Percentiles rank a stretch among this genome's conserved stretches.
Conservation (phyloP, 2,888 invertebrate genomes). For the Dynastes maya region DNA sequence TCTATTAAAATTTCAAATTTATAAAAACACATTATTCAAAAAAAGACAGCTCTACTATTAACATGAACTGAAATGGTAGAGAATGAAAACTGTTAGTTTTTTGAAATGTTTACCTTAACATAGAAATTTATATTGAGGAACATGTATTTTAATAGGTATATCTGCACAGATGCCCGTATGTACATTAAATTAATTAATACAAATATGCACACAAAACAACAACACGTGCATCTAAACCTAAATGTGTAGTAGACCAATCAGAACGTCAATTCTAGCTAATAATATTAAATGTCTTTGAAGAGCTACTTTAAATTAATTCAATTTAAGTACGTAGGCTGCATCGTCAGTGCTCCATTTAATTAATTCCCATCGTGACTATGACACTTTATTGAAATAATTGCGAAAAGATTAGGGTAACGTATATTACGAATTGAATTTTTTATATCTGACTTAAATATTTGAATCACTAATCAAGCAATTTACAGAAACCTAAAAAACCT, state of each 20-base stretch:
- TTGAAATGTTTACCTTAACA: no score
- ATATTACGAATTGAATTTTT: conserved; percentile 32
- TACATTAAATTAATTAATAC: no score
- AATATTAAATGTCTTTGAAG: not conserved
- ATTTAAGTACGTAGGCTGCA: no score
- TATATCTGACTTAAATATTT: conserved; percentile 17
- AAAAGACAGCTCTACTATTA: no score
- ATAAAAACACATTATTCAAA: no score
- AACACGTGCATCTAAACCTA: not conserved
- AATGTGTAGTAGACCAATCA: conserved; percentile 22
- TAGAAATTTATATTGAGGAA: no score
- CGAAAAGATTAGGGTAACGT: conserved; percentile 13
- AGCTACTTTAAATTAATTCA: not conserved
- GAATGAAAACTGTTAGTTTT: no score
- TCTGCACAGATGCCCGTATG: no score
- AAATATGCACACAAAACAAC: not conserved
- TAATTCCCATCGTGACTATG: conserved; percentile 1
- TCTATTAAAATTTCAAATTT: no score
- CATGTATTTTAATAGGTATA: no score
- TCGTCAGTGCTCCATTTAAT: not conserved
- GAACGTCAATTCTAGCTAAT: conserved; percentile 34
- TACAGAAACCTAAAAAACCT: not conserved
- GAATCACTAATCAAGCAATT: not conserved
- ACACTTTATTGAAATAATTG: not conserved
- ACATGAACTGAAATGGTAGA: no score